Evolutionary conservation across 92 coral and sea anemone genomes (phyloP), one percentile per base, ranked within the genome.

Genomic region (Epizoanthus ramosus): DNA sequence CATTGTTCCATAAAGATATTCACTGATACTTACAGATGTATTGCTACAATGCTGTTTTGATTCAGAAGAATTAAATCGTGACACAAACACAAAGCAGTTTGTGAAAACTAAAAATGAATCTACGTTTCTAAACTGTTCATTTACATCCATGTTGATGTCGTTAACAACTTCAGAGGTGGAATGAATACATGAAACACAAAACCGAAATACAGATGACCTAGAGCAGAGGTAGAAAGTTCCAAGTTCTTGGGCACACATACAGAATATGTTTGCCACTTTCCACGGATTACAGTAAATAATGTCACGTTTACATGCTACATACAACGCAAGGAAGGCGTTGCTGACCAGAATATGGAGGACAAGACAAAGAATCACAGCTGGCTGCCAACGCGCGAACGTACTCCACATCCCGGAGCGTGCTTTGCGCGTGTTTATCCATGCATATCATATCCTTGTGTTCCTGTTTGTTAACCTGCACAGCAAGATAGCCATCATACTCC

Each of bases 261-360:
- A 35, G 80, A 57, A 75, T 56, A 59, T 21, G 35, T 56, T 71
- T 21, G 75, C 28, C 35, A 71, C 16, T 58, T 60, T 13, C 52
- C 37, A 6, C 43, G 43, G 24, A 45, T 39, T 39, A 39, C 57
- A n/a, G 21, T 59, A 43, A 39, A 6, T 50, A 8, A 12, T 3
- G 45, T 24, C 47, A 58, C 31, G 35, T 8, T 80, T 57, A 93
- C 89, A 93, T 93, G 54, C 91, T 86, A 63, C 98, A 93, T 3
- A 93, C 98, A 1, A 93, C 98, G 67, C 98, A 93, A 6, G 98
- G 98, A 19, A 93, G 84, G 24, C 98, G 88, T 81, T 93, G 95
- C 13, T 89, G 73, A 58, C 80, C 85, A 8, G 92, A 85, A 88
- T 91, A 93, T 2, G 98, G 94, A 7, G 93, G 98, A 58, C 98